These are phyloP conservation scores for Nephrotoma appendiculata DNA, from an alignment of 2,888 invertebrate genomes.

Conservation along the genomic window DNA sequence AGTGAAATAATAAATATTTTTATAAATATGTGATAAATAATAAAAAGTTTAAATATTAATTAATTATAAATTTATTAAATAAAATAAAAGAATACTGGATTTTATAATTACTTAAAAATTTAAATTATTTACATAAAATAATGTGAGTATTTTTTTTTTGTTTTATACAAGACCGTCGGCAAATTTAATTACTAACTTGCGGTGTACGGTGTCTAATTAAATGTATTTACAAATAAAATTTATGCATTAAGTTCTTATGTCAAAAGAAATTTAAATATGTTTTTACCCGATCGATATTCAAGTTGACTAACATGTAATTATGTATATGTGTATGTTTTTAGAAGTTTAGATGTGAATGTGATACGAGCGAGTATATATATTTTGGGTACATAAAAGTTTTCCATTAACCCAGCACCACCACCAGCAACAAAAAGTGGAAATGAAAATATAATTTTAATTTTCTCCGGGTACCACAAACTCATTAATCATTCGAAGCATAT, in stretches of 20 bases:
- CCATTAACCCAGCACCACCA: background rate
- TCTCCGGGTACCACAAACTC: background rate
- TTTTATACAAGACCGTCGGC: background rate
- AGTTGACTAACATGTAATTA: background rate
- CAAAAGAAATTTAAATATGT: background rate
- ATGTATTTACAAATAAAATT: background rate
- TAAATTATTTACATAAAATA: background rate
- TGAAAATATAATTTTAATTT: background rate
- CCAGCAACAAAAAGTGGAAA: background rate
- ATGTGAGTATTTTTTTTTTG: background rate
- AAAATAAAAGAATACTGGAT: background rate
- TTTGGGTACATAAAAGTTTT: background rate
- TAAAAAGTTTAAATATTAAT: background rate
- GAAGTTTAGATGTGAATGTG: background rate
- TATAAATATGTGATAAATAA: background rate
- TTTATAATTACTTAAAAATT: background rate
- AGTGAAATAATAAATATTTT: background rate
- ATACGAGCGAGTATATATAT: background rate
- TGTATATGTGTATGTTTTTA: background rate
- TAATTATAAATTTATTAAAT: background rate
- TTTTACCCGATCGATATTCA: background rate
- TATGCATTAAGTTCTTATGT: background rate
- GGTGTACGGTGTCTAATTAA: background rate
- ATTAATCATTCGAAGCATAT: background rate
- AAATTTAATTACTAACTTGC: background rate